These are phyloP conservation scores for Dufourea novaeangliae DNA, from an alignment of 1,140 invertebrate species.

Conservation along the genomic window DNA sequence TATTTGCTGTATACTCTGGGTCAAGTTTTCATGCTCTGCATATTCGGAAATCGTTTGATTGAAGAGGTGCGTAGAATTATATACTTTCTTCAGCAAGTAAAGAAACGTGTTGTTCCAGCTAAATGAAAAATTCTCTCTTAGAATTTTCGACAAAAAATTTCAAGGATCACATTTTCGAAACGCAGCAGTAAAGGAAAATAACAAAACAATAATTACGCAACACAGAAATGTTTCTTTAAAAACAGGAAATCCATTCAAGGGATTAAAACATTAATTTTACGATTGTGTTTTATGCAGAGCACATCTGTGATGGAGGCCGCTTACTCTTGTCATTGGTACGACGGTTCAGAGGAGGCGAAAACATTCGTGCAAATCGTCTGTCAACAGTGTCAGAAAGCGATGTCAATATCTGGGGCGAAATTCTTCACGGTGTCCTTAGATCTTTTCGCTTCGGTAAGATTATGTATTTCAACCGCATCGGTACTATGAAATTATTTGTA, in stretches of 20 bases:
- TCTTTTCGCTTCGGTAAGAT: conserved; percentile 90
- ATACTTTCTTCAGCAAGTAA: too few relatives aligned
- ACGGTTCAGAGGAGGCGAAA: conserved; percentile 93
- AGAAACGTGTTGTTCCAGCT: too few relatives aligned
- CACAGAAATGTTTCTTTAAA: not conserved
- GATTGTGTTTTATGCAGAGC: conserved; percentile 82
- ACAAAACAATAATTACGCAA: too few relatives aligned
- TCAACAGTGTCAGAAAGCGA: conserved; percentile 93
- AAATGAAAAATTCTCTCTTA: too few relatives aligned
- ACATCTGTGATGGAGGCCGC: conserved; percentile 94
- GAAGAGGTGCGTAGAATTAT: conserved; percentile 87
- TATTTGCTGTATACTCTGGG: conserved; percentile 90
- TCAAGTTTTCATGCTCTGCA: conserved; percentile 92
- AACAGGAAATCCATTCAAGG: not conserved
- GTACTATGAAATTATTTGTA: not conserved
- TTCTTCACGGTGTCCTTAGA: conserved; percentile 93
- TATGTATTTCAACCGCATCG: not conserved
- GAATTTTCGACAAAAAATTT: too few relatives aligned
- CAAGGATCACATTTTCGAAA: too few relatives aligned
- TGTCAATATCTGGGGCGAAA: conserved; percentile 92
- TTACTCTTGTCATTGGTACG: conserved; percentile 93
- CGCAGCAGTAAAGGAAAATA: too few relatives aligned
- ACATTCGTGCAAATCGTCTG: conserved; percentile 95
- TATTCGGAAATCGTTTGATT: conserved; percentile 91
- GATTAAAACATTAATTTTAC: not conserved